Percentiles rank a stretch among this genome's conserved stretches.
Conservation (phyloP, 2,113 vertebrate genomes). For the Bombycilla garrulus region DNA sequence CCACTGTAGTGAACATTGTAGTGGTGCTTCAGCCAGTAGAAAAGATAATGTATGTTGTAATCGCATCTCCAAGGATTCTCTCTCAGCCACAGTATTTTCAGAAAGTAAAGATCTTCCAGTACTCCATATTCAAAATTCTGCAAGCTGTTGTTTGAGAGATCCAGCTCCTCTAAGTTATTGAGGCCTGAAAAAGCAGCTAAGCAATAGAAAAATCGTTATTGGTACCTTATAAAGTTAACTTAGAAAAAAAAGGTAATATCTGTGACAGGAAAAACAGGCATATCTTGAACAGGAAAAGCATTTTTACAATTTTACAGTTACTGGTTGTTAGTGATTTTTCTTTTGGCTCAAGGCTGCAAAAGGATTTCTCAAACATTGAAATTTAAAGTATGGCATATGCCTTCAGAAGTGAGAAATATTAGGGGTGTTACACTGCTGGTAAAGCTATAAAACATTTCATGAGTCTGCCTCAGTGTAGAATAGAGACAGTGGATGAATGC, state of each 20-base stretch:
- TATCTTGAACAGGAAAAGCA: background rate
- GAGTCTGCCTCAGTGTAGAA: background rate
- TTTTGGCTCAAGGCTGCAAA: background rate
- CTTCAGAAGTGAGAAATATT: background rate
- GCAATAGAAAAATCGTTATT: conserved; percentile 39
- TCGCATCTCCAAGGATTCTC: conserved; percentile 96
- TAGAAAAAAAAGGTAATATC: background rate
- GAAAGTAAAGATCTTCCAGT: conserved; percentile 94
- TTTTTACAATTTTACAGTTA: background rate
- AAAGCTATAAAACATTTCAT: background rate
- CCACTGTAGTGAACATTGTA: conserved; percentile 85
- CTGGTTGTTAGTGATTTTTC: background rate
- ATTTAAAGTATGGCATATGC: background rate
- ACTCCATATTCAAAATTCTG: conserved; percentile 91
- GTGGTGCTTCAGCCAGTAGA: conserved; percentile 96
- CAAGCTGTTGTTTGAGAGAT: conserved; percentile 93
- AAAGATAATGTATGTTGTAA: conserved; percentile 97
- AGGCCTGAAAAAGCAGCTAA: conserved; percentile 91
- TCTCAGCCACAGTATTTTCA: conserved; percentile 84
- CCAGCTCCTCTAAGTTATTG: conserved; percentile 87
- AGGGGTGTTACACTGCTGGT: background rate
- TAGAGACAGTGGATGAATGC: background rate
- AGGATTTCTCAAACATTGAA: background rate
- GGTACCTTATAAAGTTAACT: background rate
- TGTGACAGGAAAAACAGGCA: background rate